Base-by-base conservation (phyloP, 2,888 invertebrate species). In the Parthenolecanium corni region DNA sequence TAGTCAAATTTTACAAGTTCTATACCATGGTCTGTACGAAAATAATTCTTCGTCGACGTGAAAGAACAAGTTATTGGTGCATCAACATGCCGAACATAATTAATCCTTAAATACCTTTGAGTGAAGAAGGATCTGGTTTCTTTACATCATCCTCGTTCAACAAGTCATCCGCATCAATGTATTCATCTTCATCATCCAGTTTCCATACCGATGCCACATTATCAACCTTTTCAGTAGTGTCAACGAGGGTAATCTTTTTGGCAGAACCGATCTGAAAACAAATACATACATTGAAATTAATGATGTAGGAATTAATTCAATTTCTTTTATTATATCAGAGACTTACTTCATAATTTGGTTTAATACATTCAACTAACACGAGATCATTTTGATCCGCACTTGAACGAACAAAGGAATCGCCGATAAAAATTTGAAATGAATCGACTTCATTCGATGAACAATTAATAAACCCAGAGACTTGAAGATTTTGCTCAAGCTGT, bases 101-200 rank as follows among this genome's bases (percentile, higher is more conserved):
- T n/a, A n/a, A n/a, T n/a, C n/a, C n/a, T n/a, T n/a, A n/a, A n/a
- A n/a, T 73, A 90, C 91, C 89, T 81, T 79, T 84, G n/a, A 95
- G 77, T 12, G 87, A 83, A 18, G 82, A 77, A 25, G 87, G 83
- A 70, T 89, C 86, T 2, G 97, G 97, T 74, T 88, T 92, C 69
- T 83, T 82, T 66, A 89, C 79, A 74, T 97, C 96, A 65, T 85
- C 85, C 70, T 90, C 92, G 74, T 93, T 91, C 18, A 98, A 76
- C 25, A 98, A 78, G 68, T 86, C 83, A 74, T 93, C 87, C 65
- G 89, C 86, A 74, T 96, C 86, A 67, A 96, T 89, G 25, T 83
- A 77, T 65, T 87, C 85, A 65, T 82, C 80, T 38, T 69, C 67
- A 44, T 66, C 79, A 65, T 86, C 84, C 51, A 92, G 73, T 73